Base-by-base conservation (phyloP, 2,888 invertebrate genomes). In the Seira musarum region DNA sequence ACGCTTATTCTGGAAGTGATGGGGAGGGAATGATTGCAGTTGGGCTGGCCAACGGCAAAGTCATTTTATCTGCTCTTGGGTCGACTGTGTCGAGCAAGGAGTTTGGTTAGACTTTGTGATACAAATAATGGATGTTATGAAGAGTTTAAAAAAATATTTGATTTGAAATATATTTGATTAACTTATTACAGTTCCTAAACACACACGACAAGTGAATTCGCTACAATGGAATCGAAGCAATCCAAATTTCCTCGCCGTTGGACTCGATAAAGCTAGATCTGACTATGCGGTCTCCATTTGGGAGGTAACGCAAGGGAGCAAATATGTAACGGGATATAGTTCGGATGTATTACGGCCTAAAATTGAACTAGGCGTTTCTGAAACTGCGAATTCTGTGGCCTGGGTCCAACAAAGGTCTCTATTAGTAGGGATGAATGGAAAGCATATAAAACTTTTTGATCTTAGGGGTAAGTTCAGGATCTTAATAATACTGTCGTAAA, bases 271-370 rank as follows among this genome's bases (percentile, higher is more conserved):
- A 88, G 94, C 96, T 88, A 92, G 96, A 83, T 94, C 94, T 49
- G 98, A 98, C 89, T 93, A 94, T 88, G 96, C 95, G 79, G 93
- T 98, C 57, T 91, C 96, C 6, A 91, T 98, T 65, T 98, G 97
- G 97, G 97, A 98, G 89, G 93, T 95, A 17, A 88, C 89, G 61
- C 91, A 91, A 86, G 90, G 90, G 87, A 89, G 91, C 0, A 87
- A 80, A 79, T 82, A 80, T 66, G 76, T 79, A 35, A 82, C 82
- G 82, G 85, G 88, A 1, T 88, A 87, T 87, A 90, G 88, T 86
- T 89, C 87, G 76, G 93, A 93, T 80, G 87, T 90, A 0, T 88
- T 90, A 0, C 90, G 91, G 84, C 94, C 94, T 0, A 87, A 93
- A 2, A 91, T 93, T 6, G 96, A 96, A 88, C 92, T 94, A 90